These are phyloP conservation scores for Solen grandis DNA, from an alignment of 1,140 invertebrate genomes.

Conservation along the genomic window DNA sequence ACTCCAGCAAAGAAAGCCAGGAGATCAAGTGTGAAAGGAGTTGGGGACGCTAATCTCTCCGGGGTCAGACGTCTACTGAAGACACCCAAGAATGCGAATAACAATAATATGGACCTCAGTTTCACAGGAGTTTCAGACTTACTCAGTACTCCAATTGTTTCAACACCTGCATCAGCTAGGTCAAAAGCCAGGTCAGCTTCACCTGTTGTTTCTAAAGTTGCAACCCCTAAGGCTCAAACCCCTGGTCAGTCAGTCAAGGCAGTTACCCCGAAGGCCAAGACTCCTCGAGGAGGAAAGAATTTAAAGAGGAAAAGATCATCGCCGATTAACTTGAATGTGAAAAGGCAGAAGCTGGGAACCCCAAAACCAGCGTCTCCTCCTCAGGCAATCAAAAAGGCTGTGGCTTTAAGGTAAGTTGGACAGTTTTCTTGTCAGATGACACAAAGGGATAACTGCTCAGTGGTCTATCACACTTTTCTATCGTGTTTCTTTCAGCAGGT, in stretches of 20 bases:
- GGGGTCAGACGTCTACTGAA: not conserved
- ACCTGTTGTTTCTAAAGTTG: conserved; percentile 20
- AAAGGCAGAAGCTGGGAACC: conserved; percentile 32
- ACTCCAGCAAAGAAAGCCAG: not conserved
- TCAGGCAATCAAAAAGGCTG: conserved; percentile 46
- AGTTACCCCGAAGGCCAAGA: conserved; percentile 22
- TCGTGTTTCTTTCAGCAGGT: no score
- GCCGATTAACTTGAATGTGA: conserved; percentile 6
- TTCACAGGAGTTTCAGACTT: conserved; percentile 58
- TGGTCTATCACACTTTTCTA: no score
- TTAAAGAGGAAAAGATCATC: conserved; percentile 54
- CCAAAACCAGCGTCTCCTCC: conserved; percentile 21
- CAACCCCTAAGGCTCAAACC: not conserved
- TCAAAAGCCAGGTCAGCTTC: conserved; percentile 35
- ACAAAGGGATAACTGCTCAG: no score
- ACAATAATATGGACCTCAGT: conserved; percentile 31
- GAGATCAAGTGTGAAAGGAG: no score
- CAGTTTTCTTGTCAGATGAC: no score
- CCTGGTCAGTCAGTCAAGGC: conserved; percentile 8
- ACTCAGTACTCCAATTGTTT: conserved; percentile 58
- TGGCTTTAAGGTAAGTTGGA: conserved; percentile 60
- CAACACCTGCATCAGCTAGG: conserved; percentile 41
- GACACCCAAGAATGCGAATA: conserved; percentile 16
- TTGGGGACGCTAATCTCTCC: no score
- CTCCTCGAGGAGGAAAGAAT: conserved; percentile 43